Conservation (phyloP, 2,113 vertebrate species). For the Chroicocephalus ridibundus region DNA sequence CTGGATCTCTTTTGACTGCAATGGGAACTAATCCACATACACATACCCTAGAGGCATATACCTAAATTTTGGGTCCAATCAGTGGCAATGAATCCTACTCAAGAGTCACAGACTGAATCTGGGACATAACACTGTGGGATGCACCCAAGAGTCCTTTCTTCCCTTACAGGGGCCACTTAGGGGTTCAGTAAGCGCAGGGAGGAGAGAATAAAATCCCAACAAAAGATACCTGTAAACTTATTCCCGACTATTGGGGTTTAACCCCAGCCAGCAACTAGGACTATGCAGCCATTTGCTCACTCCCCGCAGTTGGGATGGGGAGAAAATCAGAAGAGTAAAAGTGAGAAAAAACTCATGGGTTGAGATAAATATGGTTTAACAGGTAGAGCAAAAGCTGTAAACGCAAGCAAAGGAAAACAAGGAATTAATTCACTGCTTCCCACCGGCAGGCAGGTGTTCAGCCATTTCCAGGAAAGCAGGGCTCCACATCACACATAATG, state of each 20-base stretch:
- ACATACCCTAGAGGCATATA: neutral
- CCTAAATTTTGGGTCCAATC: neutral
- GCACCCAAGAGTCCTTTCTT: neutral
- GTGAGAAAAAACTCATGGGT: neutral
- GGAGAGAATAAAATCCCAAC: neutral
- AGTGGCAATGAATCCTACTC: neutral
- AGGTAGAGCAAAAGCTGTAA: neutral
- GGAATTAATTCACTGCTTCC: neutral
- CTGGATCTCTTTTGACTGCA: neutral
- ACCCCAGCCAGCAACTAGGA: neutral
- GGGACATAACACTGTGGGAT: neutral
- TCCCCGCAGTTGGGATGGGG: neutral
- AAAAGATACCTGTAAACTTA: neutral
- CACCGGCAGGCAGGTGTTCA: no score
- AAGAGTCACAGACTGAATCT: neutral
- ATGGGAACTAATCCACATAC: neutral
- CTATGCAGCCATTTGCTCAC: neutral
- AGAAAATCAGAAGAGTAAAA: neutral
- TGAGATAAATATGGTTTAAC: neutral
- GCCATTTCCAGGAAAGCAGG: no score
- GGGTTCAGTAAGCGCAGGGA: neutral
- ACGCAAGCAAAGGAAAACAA: neutral
- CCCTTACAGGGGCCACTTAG: neutral
- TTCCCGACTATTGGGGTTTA: neutral
- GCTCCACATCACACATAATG: no score